Evolutionary conservation across 2,113 vertebrate genomes (phyloP).

Genomic region (Passerina amoena): DNA sequence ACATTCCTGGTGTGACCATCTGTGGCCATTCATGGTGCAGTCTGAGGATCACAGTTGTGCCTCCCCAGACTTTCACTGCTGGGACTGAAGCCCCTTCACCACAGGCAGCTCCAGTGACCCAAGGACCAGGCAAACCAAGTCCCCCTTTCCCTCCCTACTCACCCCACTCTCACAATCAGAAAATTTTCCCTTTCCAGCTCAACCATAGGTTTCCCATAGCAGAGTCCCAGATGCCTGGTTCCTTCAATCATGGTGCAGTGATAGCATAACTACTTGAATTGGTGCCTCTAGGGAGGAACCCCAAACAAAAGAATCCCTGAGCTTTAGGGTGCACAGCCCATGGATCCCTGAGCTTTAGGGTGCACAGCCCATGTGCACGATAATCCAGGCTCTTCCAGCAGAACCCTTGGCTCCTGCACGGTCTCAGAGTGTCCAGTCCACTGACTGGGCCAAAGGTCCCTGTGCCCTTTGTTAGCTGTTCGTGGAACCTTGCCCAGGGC

Average conservation of each 20-base stretch:
- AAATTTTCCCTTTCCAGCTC: background rate
- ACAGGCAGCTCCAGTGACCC: background rate
- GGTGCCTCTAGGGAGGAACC: background rate
- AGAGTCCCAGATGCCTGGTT: background rate
- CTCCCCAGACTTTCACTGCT: background rate
- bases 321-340: too few species aligned
- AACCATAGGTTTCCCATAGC: fast-evolving
- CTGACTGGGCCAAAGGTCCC: background rate
- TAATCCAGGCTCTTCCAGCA: background rate
- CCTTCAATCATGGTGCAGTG: background rate
- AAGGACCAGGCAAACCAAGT: background rate
- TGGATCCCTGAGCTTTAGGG: background rate
- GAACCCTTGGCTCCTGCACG: fast-evolving
- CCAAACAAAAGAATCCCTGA: background rate
- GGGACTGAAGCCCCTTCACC: background rate
- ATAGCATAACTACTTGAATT: background rate
- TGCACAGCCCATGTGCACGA: fast-evolving
- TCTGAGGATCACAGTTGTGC: background rate
- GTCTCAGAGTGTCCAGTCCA: fast-evolving
- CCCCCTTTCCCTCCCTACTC: background rate
- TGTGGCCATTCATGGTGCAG: background rate
- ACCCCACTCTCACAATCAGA: background rate
- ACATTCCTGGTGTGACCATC: background rate
- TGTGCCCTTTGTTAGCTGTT: background rate
- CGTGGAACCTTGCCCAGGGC: background rate